A percentile compares a stretch with the other conserved stretches of the same genome.
Evolutionary conservation across 2,888 invertebrate species (phyloP).

Genomic region (Smittia sp.): DNA sequence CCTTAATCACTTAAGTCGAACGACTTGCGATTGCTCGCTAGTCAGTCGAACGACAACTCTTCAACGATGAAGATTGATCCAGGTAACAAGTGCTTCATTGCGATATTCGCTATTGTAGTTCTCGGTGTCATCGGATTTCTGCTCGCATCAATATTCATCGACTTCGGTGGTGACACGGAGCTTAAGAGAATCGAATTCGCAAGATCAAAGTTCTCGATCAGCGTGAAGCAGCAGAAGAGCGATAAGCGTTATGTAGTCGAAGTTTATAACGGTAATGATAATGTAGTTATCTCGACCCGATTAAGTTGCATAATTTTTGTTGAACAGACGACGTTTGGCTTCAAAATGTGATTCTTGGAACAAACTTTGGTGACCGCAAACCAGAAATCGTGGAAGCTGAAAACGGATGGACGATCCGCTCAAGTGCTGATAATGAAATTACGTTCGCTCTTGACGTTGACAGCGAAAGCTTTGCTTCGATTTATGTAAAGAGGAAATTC

Average conservation of each 20-base stretch:
- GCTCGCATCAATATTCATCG: slow-evolving; percentile 25
- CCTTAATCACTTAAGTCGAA: no score
- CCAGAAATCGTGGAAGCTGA: neutral
- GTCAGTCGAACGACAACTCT: neutral
- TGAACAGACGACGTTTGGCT: neutral
- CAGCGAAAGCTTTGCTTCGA: slow-evolving; percentile 42
- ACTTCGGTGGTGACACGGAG: neutral
- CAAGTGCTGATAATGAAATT: neutral
- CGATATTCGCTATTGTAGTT: neutral
- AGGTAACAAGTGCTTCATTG: neutral
- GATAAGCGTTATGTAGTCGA: slow-evolving; percentile 19
- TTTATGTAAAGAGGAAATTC: slow-evolving; percentile 11
- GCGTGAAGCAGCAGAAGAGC: neutral
- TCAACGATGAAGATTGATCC: slow-evolving; percentile 24
- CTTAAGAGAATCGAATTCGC: neutral
- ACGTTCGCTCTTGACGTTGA: neutral
- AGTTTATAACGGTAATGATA: slow-evolving; percentile 27
- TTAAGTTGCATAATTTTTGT: neutral
- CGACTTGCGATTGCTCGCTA: no score
- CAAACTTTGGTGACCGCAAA: slow-evolving; percentile 16
- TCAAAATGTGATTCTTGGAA: slow-evolving; percentile 21
- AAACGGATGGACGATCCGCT: neutral
- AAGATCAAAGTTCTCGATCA: neutral
- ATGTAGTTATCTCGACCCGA: no score
- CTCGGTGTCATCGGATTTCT: slow-evolving; percentile 18